These are phyloP conservation scores for Corella eumyota DNA, from an alignment of 23 tunicate species.

Conservation along the genomic window DNA sequence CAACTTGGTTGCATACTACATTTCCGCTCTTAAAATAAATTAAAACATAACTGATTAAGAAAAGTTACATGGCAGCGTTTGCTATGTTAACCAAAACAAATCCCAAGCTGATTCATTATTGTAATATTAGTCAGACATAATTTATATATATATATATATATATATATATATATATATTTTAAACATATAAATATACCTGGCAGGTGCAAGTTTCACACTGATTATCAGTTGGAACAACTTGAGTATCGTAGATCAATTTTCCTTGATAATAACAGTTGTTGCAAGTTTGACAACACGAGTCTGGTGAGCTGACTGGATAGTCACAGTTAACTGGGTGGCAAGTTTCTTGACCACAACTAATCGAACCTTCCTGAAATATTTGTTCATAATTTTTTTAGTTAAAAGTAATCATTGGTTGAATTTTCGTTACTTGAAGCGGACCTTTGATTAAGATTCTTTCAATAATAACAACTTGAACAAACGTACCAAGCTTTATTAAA, in stretches of 20 bases:
- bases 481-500: no score
- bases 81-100: no score
- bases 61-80: no score
- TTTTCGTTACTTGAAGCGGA: no score
- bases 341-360: conserved; percentile 19
- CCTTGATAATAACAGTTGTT: conserved; percentile 51
- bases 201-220: conserved; percentile 46
- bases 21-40: conserved; percentile 41
- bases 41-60: not conserved
- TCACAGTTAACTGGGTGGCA: conserved; percentile 34
- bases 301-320: conserved; percentile 26
- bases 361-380: conserved; percentile 48
- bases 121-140: no score
- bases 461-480: no score
- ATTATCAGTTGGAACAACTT: conserved; percentile 4
- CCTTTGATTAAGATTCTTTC: no score
- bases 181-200: not conserved
- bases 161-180: no score
- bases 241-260: conserved; percentile 15
- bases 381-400: not conserved
- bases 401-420: not conserved
- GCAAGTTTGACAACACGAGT: conserved; percentile 61
- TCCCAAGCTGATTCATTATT: no score
- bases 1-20: no score
- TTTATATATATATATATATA: no score